Percentiles rank a stretch among this genome's conserved stretches.
Evolutionary conservation across 1,140 invertebrate genomes (phyloP).

Genomic region (Ptiloglossa arizonensis): DNA sequence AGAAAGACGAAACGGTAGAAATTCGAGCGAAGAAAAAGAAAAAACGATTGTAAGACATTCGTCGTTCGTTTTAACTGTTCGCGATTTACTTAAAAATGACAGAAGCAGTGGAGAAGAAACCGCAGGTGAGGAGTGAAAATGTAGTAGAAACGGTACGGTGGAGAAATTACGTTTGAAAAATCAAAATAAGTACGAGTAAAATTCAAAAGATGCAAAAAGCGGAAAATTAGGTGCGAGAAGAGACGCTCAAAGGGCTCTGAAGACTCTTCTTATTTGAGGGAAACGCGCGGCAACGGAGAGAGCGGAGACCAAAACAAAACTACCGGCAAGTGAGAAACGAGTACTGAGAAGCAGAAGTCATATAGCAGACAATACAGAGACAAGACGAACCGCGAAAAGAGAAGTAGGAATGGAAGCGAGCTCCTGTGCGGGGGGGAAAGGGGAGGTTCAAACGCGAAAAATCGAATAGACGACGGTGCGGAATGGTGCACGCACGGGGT

Average conservation of each 20-base stretch:
- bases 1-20: no score
- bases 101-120: no score
- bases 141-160: no score
- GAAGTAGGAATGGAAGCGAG: slow-evolving; percentile 51
- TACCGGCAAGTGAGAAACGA: background rate
- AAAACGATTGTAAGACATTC: no score
- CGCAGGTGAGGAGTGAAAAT: no score
- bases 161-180: no score
- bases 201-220: background rate
- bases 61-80: no score
- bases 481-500: slow-evolving; percentile 32
- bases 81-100: no score
- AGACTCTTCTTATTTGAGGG: background rate
- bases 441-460: background rate
- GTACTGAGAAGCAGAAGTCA: background rate
- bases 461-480: background rate
- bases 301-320: background rate
- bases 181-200: background rate
- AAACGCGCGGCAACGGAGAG: background rate
- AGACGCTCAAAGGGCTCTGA: background rate
- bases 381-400: background rate
- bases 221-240: background rate
- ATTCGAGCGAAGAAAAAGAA: no score
- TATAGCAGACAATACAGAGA: no score
- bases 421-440: slow-evolving; percentile 35